Base-by-base conservation (phyloP, 2,797 vertebrate species). In the Vultur gryphus region DNA sequence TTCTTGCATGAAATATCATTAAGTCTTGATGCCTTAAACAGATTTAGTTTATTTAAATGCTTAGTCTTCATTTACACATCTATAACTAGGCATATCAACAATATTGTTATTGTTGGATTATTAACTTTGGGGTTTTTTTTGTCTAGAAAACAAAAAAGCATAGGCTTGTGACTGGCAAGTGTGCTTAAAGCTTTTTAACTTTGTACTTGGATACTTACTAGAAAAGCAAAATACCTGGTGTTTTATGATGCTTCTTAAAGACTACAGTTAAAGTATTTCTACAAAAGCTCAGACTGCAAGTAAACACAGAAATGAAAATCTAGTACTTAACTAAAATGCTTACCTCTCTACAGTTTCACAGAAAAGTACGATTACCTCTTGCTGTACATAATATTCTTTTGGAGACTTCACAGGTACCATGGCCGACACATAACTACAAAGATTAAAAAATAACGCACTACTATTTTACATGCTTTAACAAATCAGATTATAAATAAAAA, bases 341-440 rank as follows among this genome's bases (percentile, higher is more conserved):
- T 93, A 99, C 99, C 99, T 99, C 97, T 99, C 99, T 93, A 99
- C 99, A 8, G 99, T 99, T 98, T 99, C 99, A 92, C 99, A 99
- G 98, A 99, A 99, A 70, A 99, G 99, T 66, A 99, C 99, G 4
- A 99, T 99, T 91, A 99, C 99, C 71, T 99, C 99, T 96, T 99
- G 99, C 97, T 99, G 99, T 57, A 99, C 99, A 28, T 99, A 99
- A 95, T 99, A 99, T 96, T 99, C 99, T 97, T 99, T 98, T 87
- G 99, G 99, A 90, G 99, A 99, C 97, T 99, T 99, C 94, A 99
- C 99, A 67, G 99, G 99, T 98, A 99, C 99, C 99, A 99, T 99
- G 97, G 99, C 99, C 1, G 99, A 99, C 90, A 99, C 99, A 6
- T 99, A 99, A 98, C 99, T 99, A 96, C 43, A 71, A 91, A 92